Evolutionary conservation across 1,140 invertebrate genomes (phyloP).

Genomic region (Caerostris darwini): DNA sequence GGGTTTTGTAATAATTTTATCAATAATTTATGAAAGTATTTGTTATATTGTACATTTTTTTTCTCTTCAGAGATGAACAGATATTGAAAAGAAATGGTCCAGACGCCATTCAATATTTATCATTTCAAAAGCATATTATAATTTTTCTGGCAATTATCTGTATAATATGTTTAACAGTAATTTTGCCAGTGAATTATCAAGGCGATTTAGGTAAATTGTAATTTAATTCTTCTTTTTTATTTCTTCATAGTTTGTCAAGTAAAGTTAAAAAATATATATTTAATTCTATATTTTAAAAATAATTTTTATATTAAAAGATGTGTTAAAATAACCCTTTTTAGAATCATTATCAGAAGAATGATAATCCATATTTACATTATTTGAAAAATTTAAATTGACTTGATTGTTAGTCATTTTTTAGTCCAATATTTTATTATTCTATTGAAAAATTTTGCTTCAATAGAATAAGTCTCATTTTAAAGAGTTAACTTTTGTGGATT

Average conservation of each 20-base stretch:
- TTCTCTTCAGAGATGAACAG: slow-evolving; percentile 88
- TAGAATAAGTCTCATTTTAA: too few relatives aligned
- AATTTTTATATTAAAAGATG: too few relatives aligned
- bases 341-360: too few relatives aligned
- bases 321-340: too few relatives aligned
- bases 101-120: slow-evolving; percentile 96
- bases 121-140: slow-evolving; percentile 95
- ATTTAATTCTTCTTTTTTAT: slow-evolving; percentile 30
- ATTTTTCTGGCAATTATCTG: slow-evolving; percentile 90
- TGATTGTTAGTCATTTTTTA: too few relatives aligned
- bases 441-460: too few relatives aligned
- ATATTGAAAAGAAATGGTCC: slow-evolving; percentile 92
- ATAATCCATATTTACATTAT: too few relatives aligned
- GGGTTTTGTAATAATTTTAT: neutral
- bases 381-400: too few relatives aligned
- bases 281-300: too few relatives aligned
- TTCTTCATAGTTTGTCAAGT: neutral
- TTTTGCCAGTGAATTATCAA: slow-evolving; percentile 84
- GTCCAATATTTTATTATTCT: too few relatives aligned
- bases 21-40: neutral
- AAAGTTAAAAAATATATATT: too few relatives aligned
- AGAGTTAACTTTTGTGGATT: too few relatives aligned
- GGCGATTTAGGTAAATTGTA: slow-evolving; percentile 85
- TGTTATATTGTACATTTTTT: neutral
- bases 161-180: slow-evolving; percentile 84